phyloP scores from a whole-genome alignment of 92 coral and sea anemone genomes.

The Parazoanthus atlanticus region DNA sequence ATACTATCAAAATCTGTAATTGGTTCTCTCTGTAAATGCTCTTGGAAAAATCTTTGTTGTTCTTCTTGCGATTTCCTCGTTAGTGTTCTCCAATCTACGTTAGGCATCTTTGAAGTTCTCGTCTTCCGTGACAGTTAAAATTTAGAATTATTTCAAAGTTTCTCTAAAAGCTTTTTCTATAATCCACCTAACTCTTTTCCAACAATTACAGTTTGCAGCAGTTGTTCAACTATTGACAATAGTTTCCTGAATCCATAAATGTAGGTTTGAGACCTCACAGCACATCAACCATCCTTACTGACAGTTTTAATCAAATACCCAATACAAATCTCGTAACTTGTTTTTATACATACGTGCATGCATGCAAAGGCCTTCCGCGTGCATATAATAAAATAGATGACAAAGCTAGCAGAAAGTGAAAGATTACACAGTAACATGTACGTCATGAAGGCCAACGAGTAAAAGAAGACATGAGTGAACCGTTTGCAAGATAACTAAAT shows the following conservation, averaged over 20 bases:
- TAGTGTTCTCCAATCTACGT: slow-evolving; percentile 26
- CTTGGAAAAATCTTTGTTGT: slow-evolving; percentile 26
- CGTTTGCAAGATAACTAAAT: not conserved
- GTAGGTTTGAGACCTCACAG: too few species aligned
- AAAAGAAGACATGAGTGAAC: too few species aligned
- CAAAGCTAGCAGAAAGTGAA: not conserved
- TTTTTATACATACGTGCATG: too few species aligned
- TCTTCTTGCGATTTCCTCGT: not conserved
- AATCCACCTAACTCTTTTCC: too few species aligned
- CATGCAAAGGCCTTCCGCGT: too few species aligned
- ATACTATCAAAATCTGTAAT: slow-evolving; percentile 1
- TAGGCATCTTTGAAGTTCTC: not conserved
- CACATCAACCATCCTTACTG: too few species aligned
- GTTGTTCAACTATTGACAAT: not conserved
- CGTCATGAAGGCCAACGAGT: not conserved
- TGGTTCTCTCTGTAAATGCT: slow-evolving; percentile 32
- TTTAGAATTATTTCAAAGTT: too few species aligned
- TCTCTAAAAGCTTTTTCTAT: not conserved
- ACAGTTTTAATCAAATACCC: too few species aligned
- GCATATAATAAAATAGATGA: not conserved
- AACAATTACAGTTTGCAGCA: too few species aligned
- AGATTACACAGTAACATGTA: not conserved
- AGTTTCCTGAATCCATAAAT: too few species aligned
- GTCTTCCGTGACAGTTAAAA: not conserved
- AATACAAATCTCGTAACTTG: too few species aligned